Evolutionary conservation across 2,113 vertebrate genomes (phyloP).

Genomic region (Siniperca chuatsi): DNA sequence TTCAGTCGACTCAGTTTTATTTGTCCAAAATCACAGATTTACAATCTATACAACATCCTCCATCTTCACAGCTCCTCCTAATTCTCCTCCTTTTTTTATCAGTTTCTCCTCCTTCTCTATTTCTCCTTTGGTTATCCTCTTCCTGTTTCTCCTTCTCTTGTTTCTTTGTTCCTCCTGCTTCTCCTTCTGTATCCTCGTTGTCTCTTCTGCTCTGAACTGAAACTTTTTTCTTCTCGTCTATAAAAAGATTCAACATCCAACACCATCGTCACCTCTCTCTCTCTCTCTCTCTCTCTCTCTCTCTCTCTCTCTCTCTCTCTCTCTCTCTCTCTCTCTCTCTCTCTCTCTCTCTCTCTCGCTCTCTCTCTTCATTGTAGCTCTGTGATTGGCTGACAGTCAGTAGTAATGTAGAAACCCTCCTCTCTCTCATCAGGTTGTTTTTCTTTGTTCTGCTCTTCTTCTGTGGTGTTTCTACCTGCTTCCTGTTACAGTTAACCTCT

Average conservation of each 20-base stretch:
- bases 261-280: neutral
- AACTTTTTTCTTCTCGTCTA: conserved; percentile 43
- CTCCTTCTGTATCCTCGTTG: neutral
- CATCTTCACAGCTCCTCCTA: neutral
- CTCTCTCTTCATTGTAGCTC: neutral
- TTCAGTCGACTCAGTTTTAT: neutral
- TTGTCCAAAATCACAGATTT: neutral
- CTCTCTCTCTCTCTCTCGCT: neutral
- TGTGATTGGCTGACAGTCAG: conserved; percentile 50
- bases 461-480: neutral
- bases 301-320: neutral
- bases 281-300: no score
- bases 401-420: conserved; percentile 5
- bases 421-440: neutral
- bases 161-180: neutral
- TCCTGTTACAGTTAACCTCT: neutral
- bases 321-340: neutral
- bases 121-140: neutral
- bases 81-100: neutral
- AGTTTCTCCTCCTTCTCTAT: neutral
- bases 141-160: neutral
- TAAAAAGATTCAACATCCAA: conserved; percentile 27
- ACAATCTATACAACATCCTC: neutral
- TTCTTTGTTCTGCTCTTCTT: neutral
- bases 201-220: neutral